These are phyloP conservation scores for Ecdyonurus torrentis DNA, from an alignment of 2,888 invertebrate species.

Conservation along the genomic window DNA sequence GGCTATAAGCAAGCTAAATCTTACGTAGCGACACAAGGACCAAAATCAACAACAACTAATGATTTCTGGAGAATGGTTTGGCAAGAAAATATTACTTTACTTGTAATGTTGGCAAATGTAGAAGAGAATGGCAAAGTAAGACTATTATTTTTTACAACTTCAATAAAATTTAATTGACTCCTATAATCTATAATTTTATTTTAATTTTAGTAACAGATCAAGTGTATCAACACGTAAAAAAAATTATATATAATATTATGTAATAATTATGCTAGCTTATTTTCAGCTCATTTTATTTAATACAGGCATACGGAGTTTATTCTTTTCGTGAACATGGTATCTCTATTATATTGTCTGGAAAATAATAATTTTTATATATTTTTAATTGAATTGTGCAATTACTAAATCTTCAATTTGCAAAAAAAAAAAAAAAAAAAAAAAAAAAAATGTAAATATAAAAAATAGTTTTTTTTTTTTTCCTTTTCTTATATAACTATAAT, in stretches of 20 bases:
- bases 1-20: conserved; percentile 19
- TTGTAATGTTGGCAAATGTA: conserved; percentile 33
- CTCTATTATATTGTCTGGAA: too few species aligned
- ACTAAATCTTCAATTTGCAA: too few species aligned
- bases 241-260: too few species aligned
- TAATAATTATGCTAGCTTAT: too few species aligned
- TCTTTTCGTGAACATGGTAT: too few species aligned
- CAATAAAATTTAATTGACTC: conserved; percentile 7
- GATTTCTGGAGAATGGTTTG: conserved; percentile 33
- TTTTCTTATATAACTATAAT: not conserved
- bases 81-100: conserved; percentile 30
- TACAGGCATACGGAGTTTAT: too few species aligned
- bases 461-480: too few species aligned
- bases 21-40: conserved; percentile 26
- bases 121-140: conserved; percentile 30
- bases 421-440: not conserved
- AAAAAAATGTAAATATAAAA: not conserved
- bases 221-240: too few species aligned
- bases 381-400: too few species aligned
- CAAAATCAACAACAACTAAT: conserved; percentile 23
- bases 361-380: too few species aligned
- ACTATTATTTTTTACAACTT: conserved; percentile 6
- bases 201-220: too few species aligned
- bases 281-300: too few species aligned
- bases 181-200: not conserved